A percentile compares a stretch with the other conserved stretches of the same genome.
These are phyloP conservation scores for Eurystomus gularis DNA, from an alignment of 2,113 vertebrate species.

Conservation along the genomic window DNA sequence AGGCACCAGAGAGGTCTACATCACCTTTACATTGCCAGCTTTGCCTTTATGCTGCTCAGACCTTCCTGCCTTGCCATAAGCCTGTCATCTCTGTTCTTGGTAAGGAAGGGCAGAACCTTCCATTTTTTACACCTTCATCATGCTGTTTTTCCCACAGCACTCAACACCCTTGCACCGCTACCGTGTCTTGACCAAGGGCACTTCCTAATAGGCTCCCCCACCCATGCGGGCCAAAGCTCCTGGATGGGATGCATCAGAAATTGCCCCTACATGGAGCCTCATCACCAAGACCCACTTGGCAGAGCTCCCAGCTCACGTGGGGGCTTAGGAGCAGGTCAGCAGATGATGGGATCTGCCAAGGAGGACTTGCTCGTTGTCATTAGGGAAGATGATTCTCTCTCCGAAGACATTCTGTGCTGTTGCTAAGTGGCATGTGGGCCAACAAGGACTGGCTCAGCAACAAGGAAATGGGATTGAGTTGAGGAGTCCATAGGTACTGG, in stretches of 20 bases:
- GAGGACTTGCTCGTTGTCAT: neutral
- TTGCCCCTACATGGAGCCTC: neutral
- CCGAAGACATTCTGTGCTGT: neutral
- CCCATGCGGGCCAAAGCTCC: neutral
- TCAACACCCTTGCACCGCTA: neutral
- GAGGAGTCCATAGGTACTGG: neutral
- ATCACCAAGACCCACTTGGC: neutral
- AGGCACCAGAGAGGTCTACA: neutral
- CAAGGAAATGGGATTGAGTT: neutral
- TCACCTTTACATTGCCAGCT: neutral
- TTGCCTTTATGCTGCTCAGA: neutral
- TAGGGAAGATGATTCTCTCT: neutral
- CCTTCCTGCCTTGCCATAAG: neutral
- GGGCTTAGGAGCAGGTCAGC: neutral
- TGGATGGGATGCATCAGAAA: neutral
- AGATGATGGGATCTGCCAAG: neutral
- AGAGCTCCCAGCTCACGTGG: rapidly evolving
- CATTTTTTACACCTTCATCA: neutral
- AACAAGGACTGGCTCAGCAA: neutral
- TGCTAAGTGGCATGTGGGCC: rapidly evolving
- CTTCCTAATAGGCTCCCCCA: neutral
- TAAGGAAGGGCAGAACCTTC: neutral
- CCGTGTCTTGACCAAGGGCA: neutral
- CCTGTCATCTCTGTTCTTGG: neutral
- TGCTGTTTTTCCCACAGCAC: neutral